phyloP scores from a whole-genome alignment of 2,797 vertebrate species.

The Anableps anableps region DNA sequence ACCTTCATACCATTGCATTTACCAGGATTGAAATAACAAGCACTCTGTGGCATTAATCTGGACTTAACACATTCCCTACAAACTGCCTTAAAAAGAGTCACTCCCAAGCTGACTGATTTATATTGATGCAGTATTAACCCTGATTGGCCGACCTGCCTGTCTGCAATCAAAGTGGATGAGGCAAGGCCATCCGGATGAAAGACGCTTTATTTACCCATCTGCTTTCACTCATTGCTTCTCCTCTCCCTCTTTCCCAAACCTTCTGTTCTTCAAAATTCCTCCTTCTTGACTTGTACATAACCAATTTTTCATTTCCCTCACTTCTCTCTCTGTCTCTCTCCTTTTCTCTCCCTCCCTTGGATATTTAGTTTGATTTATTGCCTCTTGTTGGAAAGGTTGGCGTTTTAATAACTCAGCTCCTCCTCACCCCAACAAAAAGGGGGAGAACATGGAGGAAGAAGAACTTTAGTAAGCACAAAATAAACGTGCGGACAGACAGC shows the following conservation, averaged over 20 bases:
- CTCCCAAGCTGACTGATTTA: conserved; percentile 38
- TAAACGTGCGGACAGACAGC: conserved; percentile 70
- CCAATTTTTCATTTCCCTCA: conserved; percentile 68
- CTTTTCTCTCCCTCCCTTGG: conserved; percentile 56
- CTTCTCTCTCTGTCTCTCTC: conserved; percentile 25
- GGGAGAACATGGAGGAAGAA: conserved; percentile 58
- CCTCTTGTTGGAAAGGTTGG: conserved; percentile 84
- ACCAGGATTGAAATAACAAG: background rate
- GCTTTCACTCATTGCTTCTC: conserved; percentile 41
- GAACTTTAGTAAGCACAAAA: conserved; percentile 83
- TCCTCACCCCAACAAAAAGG: conserved; percentile 67
- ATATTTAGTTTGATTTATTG: conserved; percentile 86
- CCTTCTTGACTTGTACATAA: conserved; percentile 61
- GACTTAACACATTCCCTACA: conserved; percentile 4
- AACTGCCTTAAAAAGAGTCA: conserved; percentile 28
- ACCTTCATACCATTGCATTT: background rate
- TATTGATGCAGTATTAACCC: conserved; percentile 54
- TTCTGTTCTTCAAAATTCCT: conserved; percentile 72
- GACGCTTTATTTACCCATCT: conserved; percentile 58
- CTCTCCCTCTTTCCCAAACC: conserved; percentile 64
- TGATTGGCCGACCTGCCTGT: conserved; percentile 57
- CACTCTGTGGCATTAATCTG: background rate
- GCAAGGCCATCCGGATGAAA: conserved; percentile 32
- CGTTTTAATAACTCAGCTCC: conserved; percentile 87
- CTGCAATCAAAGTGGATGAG: conserved; percentile 60